Percentiles rank a stretch among this genome's conserved stretches.
phyloP scores from a whole-genome alignment of 2,113 vertebrate species.

The Ranitomeya imitator region DNA sequence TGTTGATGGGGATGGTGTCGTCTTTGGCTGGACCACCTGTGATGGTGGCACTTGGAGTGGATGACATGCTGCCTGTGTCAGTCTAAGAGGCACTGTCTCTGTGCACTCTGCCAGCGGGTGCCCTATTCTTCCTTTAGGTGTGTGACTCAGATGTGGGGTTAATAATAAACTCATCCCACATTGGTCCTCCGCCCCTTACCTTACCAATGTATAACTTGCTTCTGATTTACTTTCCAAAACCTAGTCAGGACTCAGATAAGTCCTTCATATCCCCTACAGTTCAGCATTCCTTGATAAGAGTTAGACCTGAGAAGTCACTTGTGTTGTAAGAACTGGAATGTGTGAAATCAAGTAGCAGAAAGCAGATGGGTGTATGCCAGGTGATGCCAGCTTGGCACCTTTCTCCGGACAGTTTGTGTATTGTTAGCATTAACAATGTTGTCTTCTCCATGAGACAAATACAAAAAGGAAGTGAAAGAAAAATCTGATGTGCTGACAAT shows the following conservation, averaged over 20 bases:
- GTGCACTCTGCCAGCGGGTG: slow-evolving; percentile 51
- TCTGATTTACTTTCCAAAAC: slow-evolving; percentile 42
- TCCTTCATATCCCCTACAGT: background rate
- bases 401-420: background rate
- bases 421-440: background rate
- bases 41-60: slow-evolving; percentile 30
- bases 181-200: slow-evolving; percentile 30
- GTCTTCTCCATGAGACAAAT: too few species aligned
- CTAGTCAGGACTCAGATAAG: background rate
- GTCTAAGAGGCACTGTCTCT: slow-evolving; percentile 31
- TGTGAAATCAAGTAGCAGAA: background rate
- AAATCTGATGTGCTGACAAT: background rate
- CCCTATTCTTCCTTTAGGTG: slow-evolving; percentile 45
- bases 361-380: slow-evolving; percentile 13
- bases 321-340: background rate
- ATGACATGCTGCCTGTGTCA: slow-evolving; percentile 52
- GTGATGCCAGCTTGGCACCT: slow-evolving; percentile 7
- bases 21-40: background rate
- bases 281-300: slow-evolving; percentile 15
- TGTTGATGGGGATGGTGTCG: slow-evolving; percentile 70
- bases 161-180: slow-evolving; percentile 51
- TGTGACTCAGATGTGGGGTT: slow-evolving; percentile 31
- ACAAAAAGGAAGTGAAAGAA: background rate
- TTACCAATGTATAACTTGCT: slow-evolving; percentile 54
- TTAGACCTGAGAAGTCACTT: background rate